Base-by-base conservation (phyloP, 2,888 invertebrate genomes). In the Fabriciana adippe region DNA sequence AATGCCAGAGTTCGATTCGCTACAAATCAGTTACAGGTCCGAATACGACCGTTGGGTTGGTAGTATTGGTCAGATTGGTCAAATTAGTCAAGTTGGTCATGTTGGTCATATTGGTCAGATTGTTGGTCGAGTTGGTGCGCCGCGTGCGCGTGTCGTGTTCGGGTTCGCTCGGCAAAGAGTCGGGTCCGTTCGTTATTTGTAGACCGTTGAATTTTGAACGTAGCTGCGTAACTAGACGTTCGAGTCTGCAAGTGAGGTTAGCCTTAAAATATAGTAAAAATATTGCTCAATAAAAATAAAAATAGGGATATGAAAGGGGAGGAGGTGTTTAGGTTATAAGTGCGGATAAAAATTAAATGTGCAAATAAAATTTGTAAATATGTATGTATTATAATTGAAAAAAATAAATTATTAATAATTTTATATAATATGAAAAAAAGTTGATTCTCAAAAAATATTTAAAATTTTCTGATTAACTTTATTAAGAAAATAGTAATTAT, bases 1-100 rank as follows among this genome's bases (percentile, higher is more conserved):
- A 75, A 70, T 81, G 80, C 71, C 75, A 78, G 67, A 81, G 54
- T 72, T 81, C 81, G 79, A 77, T 88, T 86, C 90, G 90, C 90
- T 92, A 93, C 88, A 93, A 93, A 81, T 94, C 94, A 2, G 94
- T 94, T 18, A 94, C 94, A 16, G 94, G 94, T 18, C 94, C 94
- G 73, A 94, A 93, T 59, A 94, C 89, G 47, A 94, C 93, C 48
- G 89, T 88, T 21, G 89, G 83, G 74, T 85, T 87, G 64, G 87
- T 11, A 59, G 35, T 51, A 45, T 72, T 70, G 41, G 67, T 41
- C 63, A 70, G 55, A 60, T 68, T 72, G 35, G 66, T 48, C 65
- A 69, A 64, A 53, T 70, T 73, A 66, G 57, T 71, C 11, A 69
- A 59, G 51, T 65, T 69, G 18, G 72, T 67, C 26, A 68, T 66